A percentile compares a stretch with the other conserved stretches of the same genome.
These are phyloP conservation scores for Mirza zaza DNA, from an alignment of 2,113 vertebrate species.

Conservation along the genomic window DNA sequence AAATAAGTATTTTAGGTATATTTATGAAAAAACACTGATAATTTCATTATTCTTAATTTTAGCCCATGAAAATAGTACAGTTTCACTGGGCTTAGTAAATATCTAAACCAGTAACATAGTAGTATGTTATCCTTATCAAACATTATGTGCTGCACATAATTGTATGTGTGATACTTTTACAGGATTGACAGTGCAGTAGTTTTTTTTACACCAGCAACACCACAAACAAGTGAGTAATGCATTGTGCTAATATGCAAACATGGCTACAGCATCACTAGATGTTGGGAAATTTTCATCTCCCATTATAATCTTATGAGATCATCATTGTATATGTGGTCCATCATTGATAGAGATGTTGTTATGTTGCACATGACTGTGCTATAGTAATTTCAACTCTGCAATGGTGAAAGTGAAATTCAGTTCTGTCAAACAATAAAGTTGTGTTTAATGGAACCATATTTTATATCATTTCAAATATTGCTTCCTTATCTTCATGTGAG, in stretches of 20 bases:
- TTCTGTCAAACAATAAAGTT: neutral
- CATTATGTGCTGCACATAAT: neutral
- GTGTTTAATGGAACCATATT: neutral
- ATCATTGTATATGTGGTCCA: neutral
- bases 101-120: neutral
- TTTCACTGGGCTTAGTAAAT: neutral
- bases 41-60: neutral
- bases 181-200: neutral
- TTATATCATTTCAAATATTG: neutral
- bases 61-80: neutral
- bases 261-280: neutral
- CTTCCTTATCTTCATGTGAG: neutral
- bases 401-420: neutral
- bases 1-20: neutral
- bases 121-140: neutral
- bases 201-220: neutral
- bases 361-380: neutral
- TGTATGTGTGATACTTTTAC: neutral
- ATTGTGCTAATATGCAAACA: neutral
- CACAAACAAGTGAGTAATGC: neutral
- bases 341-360: neutral
- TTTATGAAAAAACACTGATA: neutral
- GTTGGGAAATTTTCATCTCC: neutral
- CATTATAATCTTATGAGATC: neutral
- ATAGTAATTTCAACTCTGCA: neutral